These are phyloP conservation scores for Cheilinus undulatus DNA, from an alignment of 2,113 vertebrate genomes.

Conservation along the genomic window DNA sequence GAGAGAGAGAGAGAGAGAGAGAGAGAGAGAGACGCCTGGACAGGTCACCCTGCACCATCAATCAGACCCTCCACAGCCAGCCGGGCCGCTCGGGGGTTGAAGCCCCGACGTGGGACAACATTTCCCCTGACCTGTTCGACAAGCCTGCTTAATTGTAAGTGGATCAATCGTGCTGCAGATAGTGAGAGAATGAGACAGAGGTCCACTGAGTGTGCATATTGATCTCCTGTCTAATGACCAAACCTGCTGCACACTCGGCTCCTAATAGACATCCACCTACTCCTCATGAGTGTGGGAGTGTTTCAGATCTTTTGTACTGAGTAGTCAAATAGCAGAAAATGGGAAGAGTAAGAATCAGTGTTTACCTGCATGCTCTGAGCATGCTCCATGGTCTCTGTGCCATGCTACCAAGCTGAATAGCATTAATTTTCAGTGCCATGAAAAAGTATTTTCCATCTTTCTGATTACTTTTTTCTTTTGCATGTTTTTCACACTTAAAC, in stretches of 20 bases:
- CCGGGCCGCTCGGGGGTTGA: constrained; percentile 37
- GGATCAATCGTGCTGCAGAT: constrained; percentile 76
- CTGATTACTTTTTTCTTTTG: too few species aligned
- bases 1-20: constrained; percentile 53
- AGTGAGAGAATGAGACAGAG: constrained; percentile 60
- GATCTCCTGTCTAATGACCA: constrained; percentile 62
- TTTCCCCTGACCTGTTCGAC: constrained; percentile 76
- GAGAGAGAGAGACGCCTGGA: constrained; percentile 58
- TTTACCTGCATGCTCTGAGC: too few species aligned
- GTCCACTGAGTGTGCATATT: constrained; percentile 56
- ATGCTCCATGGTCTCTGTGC: too few species aligned
- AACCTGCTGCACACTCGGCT: constrained; percentile 52
- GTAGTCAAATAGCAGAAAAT: constrained; percentile 31
- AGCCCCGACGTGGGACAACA: constrained; percentile 52
- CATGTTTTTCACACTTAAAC: too few species aligned
- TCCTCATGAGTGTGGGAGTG: constrained; percentile 5
- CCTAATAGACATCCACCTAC: constrained; percentile 34
- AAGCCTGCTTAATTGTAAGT: constrained; percentile 72
- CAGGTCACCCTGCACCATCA: constrained; percentile 71
- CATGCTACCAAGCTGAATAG: too few species aligned
- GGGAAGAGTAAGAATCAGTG: constrained; percentile 18
- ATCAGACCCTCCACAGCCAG: constrained; percentile 48
- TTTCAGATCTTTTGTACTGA: constrained; percentile 5
- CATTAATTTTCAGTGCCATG: too few species aligned
- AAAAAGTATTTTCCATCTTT: too few species aligned